Base-by-base conservation (phyloP, 2,888 invertebrate genomes). In the Cerceris rybyensis region DNA sequence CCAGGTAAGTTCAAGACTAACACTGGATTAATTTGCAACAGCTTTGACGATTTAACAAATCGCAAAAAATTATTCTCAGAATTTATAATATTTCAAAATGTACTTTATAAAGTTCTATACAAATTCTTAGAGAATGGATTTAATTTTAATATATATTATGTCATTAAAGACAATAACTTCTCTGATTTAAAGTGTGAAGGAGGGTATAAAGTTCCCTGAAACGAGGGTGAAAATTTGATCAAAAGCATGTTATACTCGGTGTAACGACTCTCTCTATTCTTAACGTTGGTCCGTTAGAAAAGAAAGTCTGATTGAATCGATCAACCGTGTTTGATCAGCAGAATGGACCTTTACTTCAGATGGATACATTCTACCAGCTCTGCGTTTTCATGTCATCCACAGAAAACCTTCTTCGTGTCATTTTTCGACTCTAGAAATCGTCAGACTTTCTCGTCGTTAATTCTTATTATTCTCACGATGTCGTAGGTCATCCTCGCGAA, bases 261-360 rank as follows among this genome's bases (percentile, higher is more conserved):
- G 52, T 7, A 16, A 11, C 13, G 50, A n/a, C 50, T 7, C 49
- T 50, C 14, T 70, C n/a, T 52, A 52, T 52, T 41, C 58, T 61
- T 58, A 50, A 65, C n/a, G 13, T 43, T 59, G 59, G 14, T 9
- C 16, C 74, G 14, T 8, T 43, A 57, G 43, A 52, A 50, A 64
- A 17, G 61, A 42, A 59, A 46, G 46, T 60, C 58, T 60, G 60
- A 75, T 75, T 70, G 55, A 75, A 70, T 75, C 65, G 70, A 50
- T 60, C 60, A 61, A 70, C 57, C 8, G 50, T 73, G 65, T 75
- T 70, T 75, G 70, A 49, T 63, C 75, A 60, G 17, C 55, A 55
- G 55, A 65, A 58, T 65, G 70, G 70, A 75, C 65, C n/a, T 14
- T 16, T 50, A 61, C 7, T 57, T 57, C n/a, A 7, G 43, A 11